These are phyloP conservation scores for Thecophora atra DNA, from an alignment of 2,888 invertebrate genomes.

Conservation along the genomic window DNA sequence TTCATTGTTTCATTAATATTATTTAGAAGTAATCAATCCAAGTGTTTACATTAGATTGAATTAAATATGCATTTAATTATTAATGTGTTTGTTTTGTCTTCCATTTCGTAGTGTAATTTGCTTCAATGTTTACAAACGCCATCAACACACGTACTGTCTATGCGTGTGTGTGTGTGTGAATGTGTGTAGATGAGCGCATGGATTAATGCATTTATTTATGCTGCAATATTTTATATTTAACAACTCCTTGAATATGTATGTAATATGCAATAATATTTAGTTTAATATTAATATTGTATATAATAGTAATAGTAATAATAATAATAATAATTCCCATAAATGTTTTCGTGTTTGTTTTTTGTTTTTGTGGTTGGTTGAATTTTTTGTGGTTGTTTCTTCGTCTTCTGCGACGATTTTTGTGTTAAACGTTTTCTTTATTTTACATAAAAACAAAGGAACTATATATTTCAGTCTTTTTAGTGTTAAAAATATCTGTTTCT, in stretches of 20 bases:
- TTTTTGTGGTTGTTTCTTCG: conserved; percentile 34
- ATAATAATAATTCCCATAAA: background rate
- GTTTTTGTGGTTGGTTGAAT: conserved; percentile 24
- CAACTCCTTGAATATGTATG: background rate
- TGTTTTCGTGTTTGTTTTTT: conserved; percentile 23
- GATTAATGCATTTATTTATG: background rate
- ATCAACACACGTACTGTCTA: too few relatives aligned
- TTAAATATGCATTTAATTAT: too few relatives aligned
- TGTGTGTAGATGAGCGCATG: conserved; percentile 2
- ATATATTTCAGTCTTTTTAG: conserved; percentile 67
- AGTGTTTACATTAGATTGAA: too few relatives aligned
- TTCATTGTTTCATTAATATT: too few relatives aligned
- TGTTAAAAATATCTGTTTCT: conserved; percentile 59
- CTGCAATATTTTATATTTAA: background rate
- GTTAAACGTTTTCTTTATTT: too few relatives aligned
- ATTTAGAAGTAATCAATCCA: too few relatives aligned
- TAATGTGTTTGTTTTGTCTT: too few relatives aligned
- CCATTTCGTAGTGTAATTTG: too few relatives aligned
- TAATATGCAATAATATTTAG: background rate
- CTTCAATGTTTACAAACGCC: too few relatives aligned
- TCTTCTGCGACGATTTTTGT: too few relatives aligned
- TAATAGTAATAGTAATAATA: background rate
- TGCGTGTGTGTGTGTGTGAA: background rate
- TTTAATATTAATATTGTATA: background rate
- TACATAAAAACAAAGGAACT: conserved; percentile 68